Evolutionary conservation across 2,797 vertebrate species (phyloP), one percentile per base, ranked within the genome.

Genomic region (Carapus acus): DNA sequence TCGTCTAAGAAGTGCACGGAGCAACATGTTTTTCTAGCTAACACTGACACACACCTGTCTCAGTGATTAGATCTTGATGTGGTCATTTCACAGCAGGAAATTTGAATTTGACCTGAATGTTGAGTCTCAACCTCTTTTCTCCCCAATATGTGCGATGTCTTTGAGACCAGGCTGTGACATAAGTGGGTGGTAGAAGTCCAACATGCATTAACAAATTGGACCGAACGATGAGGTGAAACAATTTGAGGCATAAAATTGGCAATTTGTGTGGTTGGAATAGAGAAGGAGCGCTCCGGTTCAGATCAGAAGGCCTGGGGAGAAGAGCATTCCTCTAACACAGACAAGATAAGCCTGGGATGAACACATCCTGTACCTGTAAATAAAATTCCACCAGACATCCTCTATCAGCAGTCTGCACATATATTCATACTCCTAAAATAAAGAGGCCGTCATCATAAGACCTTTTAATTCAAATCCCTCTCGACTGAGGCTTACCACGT

Each of bases 211-310:
- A 68, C 62, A 63, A 57, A 69, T 74, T 70, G 67, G 51, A 71
- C 31, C 27, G 66, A 52, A 33, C 71, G 40, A 39, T 47, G 37
- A 37, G 69, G 40, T 48, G 64, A 49, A 65, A 58, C 51, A 60
- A 76, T 77, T 70, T 70, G 61, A 77, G 75, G 78, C 60, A 1
- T 78, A 70, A n/a, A n/a, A 80, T 76, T 82, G 65, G 59, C 71
- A 58, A 49, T 71, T 67, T 69, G 58, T 62, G 54, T 24, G 46
- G 38, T 70, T 61, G 70, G 43, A 66, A 71, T 62, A 76, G 58
- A 33, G 15, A 37, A 16, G 52, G 71, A 33, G 45, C 69, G 60
- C 61, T 76, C 73, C 71, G 21, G 65, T 48, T 73, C 45, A 43
- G 61, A 69, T 60, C 56, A 2, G 68, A 56, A 75, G 76, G 75